Evolutionary conservation across 2,797 vertebrate genomes (phyloP).

Genomic region (Neosilurus hyrtlii): DNA sequence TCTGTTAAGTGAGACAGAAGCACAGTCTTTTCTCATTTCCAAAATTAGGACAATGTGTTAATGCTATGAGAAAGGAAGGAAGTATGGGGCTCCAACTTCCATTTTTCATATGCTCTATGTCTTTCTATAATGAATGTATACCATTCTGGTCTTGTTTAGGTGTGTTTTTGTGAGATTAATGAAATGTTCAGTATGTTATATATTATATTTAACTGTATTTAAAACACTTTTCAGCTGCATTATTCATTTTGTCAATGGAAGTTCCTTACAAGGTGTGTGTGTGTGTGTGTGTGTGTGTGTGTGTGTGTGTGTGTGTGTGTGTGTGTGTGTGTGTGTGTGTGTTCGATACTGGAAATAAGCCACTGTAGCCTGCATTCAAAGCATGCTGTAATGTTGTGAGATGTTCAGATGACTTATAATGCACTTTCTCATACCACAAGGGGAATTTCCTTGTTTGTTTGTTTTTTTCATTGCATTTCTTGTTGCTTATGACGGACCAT

Average conservation of each 20-base stretch:
- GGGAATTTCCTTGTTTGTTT: conserved; percentile 25
- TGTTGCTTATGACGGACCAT: conserved; percentile 33
- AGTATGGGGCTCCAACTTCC: not conserved
- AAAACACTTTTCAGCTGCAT: not conserved
- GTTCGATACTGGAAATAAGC: not conserved
- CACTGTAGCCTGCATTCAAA: not conserved
- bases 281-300: too few species aligned
- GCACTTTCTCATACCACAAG: conserved; percentile 30
- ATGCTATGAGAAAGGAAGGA: conserved; percentile 43
- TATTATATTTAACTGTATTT: not conserved
- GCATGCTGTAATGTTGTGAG: not conserved
- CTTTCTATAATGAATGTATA: not conserved
- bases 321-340: not conserved
- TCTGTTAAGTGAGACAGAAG: conserved; percentile 9
- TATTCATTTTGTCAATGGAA: not conserved
- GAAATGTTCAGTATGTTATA: not conserved
- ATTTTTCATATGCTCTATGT: not conserved
- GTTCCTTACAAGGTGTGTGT: not conserved
- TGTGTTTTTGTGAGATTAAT: not conserved
- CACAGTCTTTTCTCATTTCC: not conserved
- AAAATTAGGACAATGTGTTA: conserved; percentile 15
- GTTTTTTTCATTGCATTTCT: conserved; percentile 12
- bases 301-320: not conserved
- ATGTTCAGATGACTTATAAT: conserved; percentile 14
- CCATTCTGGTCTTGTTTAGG: not conserved